Evolutionary conservation across 2,888 invertebrate genomes (phyloP).

Genomic region (Chymomyza caudatula): DNA sequence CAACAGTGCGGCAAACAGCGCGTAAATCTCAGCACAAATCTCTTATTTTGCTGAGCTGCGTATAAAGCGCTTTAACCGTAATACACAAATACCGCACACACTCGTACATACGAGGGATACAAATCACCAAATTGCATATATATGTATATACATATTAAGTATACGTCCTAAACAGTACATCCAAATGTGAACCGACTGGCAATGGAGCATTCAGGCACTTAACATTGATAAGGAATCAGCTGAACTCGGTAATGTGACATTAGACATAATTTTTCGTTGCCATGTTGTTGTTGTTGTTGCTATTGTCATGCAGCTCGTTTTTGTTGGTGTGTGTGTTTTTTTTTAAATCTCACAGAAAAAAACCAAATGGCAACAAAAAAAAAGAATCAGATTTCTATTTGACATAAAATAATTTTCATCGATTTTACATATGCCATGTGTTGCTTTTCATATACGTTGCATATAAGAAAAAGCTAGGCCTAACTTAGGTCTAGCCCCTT

Average conservation of each 20-base stretch:
- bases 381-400: conserved; percentile 53
- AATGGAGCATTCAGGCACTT: conserved; percentile 37
- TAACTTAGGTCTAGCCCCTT: not conserved
- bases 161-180: not conserved
- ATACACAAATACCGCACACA: not conserved
- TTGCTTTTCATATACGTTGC: not conserved
- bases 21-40: conserved; percentile 66
- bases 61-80: not conserved
- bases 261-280: conserved; percentile 53
- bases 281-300: too few species aligned
- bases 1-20: conserved; percentile 19
- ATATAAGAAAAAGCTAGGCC: not conserved
- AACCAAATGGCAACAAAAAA: not conserved
- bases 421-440: conserved; percentile 34
- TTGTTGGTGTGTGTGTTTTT: too few species aligned
- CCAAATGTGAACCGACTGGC: not conserved
- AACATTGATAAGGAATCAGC: conserved; percentile 52
- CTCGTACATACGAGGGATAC: not conserved
- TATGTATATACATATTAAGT: not conserved
- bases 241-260: conserved; percentile 48
- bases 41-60: conserved; percentile 49
- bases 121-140: not conserved
- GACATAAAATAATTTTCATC: conserved; percentile 67
- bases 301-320: too few species aligned
- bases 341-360: not conserved